phyloP scores from a whole-genome alignment of 2,113 vertebrate species.

The Ploceus nigricollis region DNA sequence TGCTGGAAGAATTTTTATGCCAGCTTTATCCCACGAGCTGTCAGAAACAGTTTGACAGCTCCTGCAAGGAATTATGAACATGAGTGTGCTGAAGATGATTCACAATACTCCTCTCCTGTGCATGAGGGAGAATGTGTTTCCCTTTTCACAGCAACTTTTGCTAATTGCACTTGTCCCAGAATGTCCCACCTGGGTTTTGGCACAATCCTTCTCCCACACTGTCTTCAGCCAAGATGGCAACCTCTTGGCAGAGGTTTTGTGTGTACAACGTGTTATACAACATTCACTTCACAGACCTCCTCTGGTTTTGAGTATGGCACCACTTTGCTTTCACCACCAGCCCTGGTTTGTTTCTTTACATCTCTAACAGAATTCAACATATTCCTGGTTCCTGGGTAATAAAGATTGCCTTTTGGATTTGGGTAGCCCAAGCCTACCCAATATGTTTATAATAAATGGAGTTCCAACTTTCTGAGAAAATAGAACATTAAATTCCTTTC shows the following conservation, averaged over 20 bases:
- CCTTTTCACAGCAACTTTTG: not conserved
- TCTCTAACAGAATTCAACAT: not conserved
- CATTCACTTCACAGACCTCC: not conserved
- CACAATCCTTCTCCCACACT: accelerated
- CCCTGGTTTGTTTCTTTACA: not conserved
- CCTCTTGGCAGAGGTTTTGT: not conserved
- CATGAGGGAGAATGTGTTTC: not conserved
- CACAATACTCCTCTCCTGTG: not conserved
- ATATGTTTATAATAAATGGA: not conserved
- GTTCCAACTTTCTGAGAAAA: not conserved
- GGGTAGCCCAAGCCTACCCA: not conserved
- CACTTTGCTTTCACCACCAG: not conserved
- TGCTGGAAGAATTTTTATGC: not conserved
- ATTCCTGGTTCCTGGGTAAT: not conserved
- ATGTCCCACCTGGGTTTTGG: not conserved
- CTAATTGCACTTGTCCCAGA: not conserved
- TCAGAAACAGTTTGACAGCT: not conserved
- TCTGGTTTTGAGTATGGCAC: not conserved
- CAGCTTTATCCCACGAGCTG: not conserved
- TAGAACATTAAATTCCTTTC: not conserved
- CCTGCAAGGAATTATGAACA: not conserved
- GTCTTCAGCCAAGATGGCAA: not conserved
- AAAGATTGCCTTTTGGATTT: not conserved
- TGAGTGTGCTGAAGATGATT: not conserved
- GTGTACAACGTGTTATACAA: accelerated